Evolutionary conservation across 2,888 invertebrate species (phyloP).

Genomic region (Fragum fragum): DNA sequence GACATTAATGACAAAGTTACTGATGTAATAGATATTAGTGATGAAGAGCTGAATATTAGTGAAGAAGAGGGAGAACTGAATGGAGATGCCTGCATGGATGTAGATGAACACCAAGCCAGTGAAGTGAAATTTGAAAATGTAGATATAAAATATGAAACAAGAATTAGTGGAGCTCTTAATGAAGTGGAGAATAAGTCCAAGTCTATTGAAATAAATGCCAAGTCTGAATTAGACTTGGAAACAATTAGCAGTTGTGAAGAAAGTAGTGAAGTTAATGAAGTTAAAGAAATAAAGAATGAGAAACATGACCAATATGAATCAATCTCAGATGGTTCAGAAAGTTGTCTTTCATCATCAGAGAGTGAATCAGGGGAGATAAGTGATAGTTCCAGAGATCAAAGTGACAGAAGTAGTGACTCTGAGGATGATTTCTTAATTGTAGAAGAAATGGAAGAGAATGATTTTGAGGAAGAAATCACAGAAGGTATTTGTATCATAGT

Average conservation of each 20-base stretch:
- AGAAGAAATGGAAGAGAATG: not conserved
- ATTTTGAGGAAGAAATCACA: not conserved
- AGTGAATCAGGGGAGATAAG: slow-evolving; percentile 56
- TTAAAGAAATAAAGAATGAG: not conserved
- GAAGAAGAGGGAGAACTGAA: not conserved
- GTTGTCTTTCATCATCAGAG: not conserved
- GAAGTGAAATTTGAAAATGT: not conserved
- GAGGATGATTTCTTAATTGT: slow-evolving; percentile 4
- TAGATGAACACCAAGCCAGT: not conserved
- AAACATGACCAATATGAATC: not conserved
- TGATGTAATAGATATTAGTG: slow-evolving; percentile 4
- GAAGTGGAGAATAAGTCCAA: too few species aligned
- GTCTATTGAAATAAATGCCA: too few species aligned
- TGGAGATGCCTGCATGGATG: not conserved
- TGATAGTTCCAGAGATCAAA: slow-evolving; percentile 22
- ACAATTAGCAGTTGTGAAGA: not conserved
- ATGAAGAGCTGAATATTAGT: slow-evolving; percentile 6
- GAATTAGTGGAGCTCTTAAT: too few species aligned
- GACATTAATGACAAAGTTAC: not conserved
- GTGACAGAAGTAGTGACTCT: not conserved
- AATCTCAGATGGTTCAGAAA: not conserved
- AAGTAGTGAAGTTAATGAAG: not conserved
- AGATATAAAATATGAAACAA: too few species aligned
- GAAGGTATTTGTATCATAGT: too few species aligned
- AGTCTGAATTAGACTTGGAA: too few species aligned